These are phyloP conservation scores for Calameuta filiformis DNA, from an alignment of 2,888 invertebrate species.

Conservation along the genomic window DNA sequence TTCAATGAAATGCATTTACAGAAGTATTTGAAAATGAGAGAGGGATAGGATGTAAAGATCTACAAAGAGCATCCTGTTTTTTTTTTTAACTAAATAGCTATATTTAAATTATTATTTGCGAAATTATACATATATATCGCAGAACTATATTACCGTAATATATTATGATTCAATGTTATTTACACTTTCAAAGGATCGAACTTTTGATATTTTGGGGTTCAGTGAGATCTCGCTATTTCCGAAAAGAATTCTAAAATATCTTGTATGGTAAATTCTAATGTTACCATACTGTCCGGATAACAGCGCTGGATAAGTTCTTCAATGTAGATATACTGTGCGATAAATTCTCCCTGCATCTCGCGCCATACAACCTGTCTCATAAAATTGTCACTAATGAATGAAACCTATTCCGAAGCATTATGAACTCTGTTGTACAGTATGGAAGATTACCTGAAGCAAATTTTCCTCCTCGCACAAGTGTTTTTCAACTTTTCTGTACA, in stretches of 20 bases:
- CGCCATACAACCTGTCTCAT: conserved; percentile 91
- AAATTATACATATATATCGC: neutral
- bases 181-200: neutral
- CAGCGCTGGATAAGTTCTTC: conserved; percentile 94
- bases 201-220: conserved; percentile 33
- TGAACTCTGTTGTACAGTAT: neutral
- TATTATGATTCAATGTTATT: neutral
- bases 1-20: neutral
- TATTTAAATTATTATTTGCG: neutral
- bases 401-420: neutral
- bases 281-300: conserved; percentile 95
- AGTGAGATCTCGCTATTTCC: conserved; percentile 97
- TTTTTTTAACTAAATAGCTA: neutral
- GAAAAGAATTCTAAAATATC: conserved; percentile 97
- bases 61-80: neutral
- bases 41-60: neutral
- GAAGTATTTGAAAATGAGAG: neutral
- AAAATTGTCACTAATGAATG: conserved; percentile 9
- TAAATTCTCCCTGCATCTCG: conserved; percentile 99
- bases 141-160: neutral
- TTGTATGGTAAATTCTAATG: conserved; percentile 93
- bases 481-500: conserved; percentile 97
- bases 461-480: conserved; percentile 96
- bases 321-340: conserved; percentile 93
- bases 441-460: conserved; percentile 75